phyloP scores from a whole-genome alignment of 2,888 invertebrate species.

The Cataglyphis cursor region DNA sequence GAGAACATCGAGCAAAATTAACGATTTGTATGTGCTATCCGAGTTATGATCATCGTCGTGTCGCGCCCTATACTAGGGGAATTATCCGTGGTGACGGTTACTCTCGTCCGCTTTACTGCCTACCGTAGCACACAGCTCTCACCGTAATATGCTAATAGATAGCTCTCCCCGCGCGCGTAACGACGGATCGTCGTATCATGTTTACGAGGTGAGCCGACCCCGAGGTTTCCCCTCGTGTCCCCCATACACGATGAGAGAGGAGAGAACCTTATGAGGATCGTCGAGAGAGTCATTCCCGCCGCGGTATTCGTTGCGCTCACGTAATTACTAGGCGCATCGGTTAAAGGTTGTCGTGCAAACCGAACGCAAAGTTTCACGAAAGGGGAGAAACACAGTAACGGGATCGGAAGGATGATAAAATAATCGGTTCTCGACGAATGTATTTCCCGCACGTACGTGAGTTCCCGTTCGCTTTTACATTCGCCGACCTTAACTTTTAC shows the following conservation, averaged over 20 bases:
- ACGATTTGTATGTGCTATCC: constrained; percentile 65
- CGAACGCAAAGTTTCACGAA: constrained; percentile 3
- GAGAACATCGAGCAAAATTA: constrained; percentile 47
- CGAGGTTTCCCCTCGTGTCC: constrained; percentile 57
- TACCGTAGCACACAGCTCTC: constrained; percentile 60
- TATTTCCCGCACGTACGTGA: neutral
- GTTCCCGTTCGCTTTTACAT: constrained; percentile 4
- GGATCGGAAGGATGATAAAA: constrained; percentile 17
- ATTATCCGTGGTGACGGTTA: constrained; percentile 74
- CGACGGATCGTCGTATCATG: constrained; percentile 72
- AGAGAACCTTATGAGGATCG: constrained; percentile 55
- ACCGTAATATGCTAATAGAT: constrained; percentile 80
- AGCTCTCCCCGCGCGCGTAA: constrained; percentile 68
- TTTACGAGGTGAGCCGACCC: constrained; percentile 73
- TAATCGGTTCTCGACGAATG: constrained; percentile 17
- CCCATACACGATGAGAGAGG: constrained; percentile 54
- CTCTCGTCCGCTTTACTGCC: constrained; percentile 76
- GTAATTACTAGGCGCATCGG: constrained; percentile 44
- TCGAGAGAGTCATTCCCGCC: constrained; percentile 52
- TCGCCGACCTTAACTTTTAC: neutral
- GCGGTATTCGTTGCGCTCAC: constrained; percentile 42
- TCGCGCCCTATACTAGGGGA: constrained; percentile 58
- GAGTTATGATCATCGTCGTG: constrained; percentile 68
- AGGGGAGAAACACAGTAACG: neutral
- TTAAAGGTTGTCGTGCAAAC: constrained; percentile 24